These are phyloP conservation scores for Cryptoblepharus egeriae DNA, from an alignment of 2,797 vertebrate species.

Conservation along the genomic window DNA sequence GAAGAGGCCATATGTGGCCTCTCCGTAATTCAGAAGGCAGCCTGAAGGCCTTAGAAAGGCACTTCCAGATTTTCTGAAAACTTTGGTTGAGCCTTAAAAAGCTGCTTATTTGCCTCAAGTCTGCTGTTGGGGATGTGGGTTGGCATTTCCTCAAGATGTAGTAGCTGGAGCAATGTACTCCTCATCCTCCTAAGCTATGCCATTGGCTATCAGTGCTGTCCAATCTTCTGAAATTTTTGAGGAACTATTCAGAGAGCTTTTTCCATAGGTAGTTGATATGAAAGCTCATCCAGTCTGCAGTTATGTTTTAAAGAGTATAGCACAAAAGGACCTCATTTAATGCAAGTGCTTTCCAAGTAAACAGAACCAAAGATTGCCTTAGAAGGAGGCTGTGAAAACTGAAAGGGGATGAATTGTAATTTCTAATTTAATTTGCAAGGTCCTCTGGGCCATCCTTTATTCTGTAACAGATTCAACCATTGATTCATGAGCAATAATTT, in stretches of 20 bases:
- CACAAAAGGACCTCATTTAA: slow-evolving; percentile 6
- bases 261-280: not conserved
- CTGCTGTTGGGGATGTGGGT: too few species aligned
- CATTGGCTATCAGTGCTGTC: not conserved
- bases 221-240: slow-evolving; percentile 25
- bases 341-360: slow-evolving; percentile 24
- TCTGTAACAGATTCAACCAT: not conserved
- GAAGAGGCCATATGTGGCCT: too few species aligned
- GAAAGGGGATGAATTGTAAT: not conserved
- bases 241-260: slow-evolving; percentile 27
- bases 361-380: slow-evolving; percentile 37
- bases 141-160: too few species aligned
- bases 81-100: too few species aligned
- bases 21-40: too few species aligned
- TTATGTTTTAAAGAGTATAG: not conserved
- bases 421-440: fast-evolving
- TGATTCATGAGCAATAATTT: slow-evolving; percentile 34
- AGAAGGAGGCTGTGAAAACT: slow-evolving; percentile 22
- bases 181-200: too few species aligned
- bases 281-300: slow-evolving; percentile 10
- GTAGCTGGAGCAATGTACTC: too few species aligned
- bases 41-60: too few species aligned
- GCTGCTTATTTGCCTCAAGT: too few species aligned
- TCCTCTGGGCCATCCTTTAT: slow-evolving; percentile 14
- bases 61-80: too few species aligned